phyloP scores from a whole-genome alignment of 2,113 vertebrate genomes.

The Lethenteron reissneri region DNA sequence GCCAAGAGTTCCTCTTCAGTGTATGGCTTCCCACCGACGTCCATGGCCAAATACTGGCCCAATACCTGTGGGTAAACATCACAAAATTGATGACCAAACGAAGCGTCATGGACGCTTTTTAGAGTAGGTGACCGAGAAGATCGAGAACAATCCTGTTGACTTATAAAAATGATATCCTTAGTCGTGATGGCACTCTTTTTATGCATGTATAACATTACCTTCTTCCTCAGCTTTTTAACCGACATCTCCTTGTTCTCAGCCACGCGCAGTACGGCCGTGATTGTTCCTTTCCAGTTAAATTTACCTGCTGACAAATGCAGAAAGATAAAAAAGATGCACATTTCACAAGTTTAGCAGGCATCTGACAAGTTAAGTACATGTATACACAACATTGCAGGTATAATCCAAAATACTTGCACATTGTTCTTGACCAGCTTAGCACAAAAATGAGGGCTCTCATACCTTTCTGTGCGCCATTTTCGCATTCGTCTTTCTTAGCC shows the following conservation, averaged over 20 bases:
- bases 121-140: no score
- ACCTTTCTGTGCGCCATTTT: conserved; percentile 17
- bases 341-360: not conserved
- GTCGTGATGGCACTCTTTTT: no score
- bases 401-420: not conserved
- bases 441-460: conserved; percentile 4
- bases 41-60: conserved; percentile 45
- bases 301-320: conserved; percentile 29
- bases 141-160: no score
- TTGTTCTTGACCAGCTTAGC: not conserved
- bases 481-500: conserved; percentile 7
- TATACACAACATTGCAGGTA: not conserved
- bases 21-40: conserved; percentile 24
- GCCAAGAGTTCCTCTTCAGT: conserved; percentile 44
- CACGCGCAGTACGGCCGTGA: conserved; percentile 48
- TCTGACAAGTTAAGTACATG: not conserved
- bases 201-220: conserved; percentile 27
- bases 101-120: no score
- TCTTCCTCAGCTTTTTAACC: conserved; percentile 70
- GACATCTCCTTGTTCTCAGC: conserved; percentile 55
- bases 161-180: no score
- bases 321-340: not conserved
- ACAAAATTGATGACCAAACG: no score
- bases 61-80: conserved; percentile 32
- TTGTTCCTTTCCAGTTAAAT: conserved; percentile 94